These are phyloP conservation scores for Tachyglossus aculeatus DNA, from an alignment of 2,797 vertebrate species.

Conservation along the genomic window DNA sequence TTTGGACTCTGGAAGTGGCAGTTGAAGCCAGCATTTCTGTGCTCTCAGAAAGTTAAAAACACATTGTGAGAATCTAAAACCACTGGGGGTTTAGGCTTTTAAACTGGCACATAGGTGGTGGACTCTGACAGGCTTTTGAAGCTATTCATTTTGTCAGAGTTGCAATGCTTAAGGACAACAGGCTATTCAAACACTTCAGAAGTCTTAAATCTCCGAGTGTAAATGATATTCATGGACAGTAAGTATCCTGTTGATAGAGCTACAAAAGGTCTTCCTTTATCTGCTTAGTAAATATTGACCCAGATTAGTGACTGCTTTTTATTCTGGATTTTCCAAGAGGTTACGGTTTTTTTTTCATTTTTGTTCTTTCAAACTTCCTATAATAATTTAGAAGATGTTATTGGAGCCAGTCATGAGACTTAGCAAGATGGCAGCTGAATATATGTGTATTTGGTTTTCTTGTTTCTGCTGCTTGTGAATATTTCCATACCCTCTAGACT, in stretches of 20 bases:
- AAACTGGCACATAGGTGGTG: not conserved
- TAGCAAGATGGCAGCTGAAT: too few species aligned
- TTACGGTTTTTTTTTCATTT: too few species aligned
- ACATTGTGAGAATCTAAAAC: constrained; percentile 17
- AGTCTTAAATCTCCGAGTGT: not conserved
- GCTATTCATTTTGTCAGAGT: not conserved
- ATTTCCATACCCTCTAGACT: too few species aligned
- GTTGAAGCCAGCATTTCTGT: not conserved
- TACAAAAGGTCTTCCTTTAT: constrained; percentile 7
- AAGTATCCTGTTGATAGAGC: not conserved
- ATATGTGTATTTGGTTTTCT: too few species aligned
- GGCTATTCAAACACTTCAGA: constrained; percentile 2
- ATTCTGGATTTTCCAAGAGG: too few species aligned
- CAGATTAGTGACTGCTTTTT: constrained; percentile 21
- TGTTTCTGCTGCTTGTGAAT: too few species aligned
- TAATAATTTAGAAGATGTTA: too few species aligned
- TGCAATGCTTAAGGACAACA: not conserved
- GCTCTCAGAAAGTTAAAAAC: constrained; percentile 5
- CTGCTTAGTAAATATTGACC: not conserved
- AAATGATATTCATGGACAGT: not conserved
- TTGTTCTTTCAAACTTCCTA: too few species aligned
- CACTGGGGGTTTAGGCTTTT: constrained; percentile 12
- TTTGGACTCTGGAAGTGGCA: not conserved
- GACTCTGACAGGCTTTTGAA: not conserved
- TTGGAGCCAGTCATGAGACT: too few species aligned